Evolutionary conservation across 2,797 vertebrate genomes (phyloP).

Genomic region (Characodon lateralis): DNA sequence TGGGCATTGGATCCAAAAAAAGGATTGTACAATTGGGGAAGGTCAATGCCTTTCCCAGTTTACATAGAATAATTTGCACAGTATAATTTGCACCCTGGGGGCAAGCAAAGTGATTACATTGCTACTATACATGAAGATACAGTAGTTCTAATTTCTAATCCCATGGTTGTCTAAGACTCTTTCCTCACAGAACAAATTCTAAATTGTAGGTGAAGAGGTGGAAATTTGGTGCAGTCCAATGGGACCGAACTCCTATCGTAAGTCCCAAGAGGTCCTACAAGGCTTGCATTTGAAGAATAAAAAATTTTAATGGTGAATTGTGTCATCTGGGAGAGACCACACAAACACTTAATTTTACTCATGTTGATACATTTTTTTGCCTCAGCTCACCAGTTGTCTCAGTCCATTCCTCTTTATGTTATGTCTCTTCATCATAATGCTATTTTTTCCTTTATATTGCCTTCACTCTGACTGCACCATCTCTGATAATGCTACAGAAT

Average conservation of each 20-base stretch:
- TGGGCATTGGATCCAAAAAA: too few species aligned
- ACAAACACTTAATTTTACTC: constrained; percentile 9
- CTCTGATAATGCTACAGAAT: constrained; percentile 39
- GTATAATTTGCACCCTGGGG: too few species aligned
- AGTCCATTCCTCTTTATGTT: constrained; percentile 16
- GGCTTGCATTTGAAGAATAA: constrained; percentile 1
- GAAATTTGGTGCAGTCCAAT: neutral
- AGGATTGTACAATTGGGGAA: too few species aligned
- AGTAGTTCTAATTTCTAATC: neutral
- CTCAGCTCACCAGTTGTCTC: constrained; percentile 20
- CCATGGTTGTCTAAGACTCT: neutral
- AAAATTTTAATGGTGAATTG: neutral
- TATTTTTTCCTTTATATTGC: constrained; percentile 28
- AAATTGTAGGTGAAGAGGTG: neutral
- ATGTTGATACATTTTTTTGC: constrained; percentile 15
- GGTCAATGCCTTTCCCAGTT: too few species aligned
- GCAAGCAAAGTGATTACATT: too few species aligned
- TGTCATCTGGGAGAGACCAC: neutral
- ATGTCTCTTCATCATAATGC: constrained; percentile 11
- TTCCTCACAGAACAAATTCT: too few species aligned
- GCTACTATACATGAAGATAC: neutral
- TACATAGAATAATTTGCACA: too few species aligned
- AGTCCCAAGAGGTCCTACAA: neutral
- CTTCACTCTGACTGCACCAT: constrained; percentile 6
- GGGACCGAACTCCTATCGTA: neutral